phyloP scores from a whole-genome alignment of 2,797 vertebrate genomes.

The Spinus olivaceus region DNA sequence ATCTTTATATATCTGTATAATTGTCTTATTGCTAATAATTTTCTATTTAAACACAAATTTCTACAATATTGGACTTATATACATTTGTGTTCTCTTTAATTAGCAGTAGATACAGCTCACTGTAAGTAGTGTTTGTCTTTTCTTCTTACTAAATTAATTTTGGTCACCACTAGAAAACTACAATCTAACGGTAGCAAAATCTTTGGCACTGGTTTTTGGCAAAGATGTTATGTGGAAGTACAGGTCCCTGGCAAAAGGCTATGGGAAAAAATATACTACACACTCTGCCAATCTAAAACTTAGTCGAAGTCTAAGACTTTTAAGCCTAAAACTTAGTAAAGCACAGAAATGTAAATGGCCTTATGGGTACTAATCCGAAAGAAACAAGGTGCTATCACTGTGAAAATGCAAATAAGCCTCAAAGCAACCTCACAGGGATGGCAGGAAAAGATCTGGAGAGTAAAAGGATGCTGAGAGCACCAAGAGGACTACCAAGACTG shows the following conservation, averaged over 20 bases:
- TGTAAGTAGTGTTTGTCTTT: not conserved
- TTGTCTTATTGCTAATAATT: not conserved
- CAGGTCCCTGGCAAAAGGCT: not conserved
- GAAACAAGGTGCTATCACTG: not conserved
- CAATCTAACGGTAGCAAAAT: not conserved
- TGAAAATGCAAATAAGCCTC: not conserved
- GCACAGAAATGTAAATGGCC: not conserved
- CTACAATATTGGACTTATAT: not conserved
- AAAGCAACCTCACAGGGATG: accelerated
- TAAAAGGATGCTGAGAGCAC: not conserved
- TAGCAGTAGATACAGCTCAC: not conserved
- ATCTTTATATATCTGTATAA: not conserved
- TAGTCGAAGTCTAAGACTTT: not conserved
- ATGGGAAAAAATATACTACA: not conserved
- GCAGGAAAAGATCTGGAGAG: not conserved
- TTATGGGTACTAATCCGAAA: not conserved
- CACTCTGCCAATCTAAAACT: not conserved
- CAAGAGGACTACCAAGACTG: not conserved
- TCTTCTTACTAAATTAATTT: not conserved
- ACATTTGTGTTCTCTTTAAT: not conserved
- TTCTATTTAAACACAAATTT: not conserved
- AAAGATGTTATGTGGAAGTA: not conserved
- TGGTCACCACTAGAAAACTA: not conserved
- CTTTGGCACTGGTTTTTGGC: accelerated
- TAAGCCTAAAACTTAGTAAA: not conserved